Evolutionary conservation across 2,113 vertebrate genomes (phyloP), one percentile per base, ranked within the genome.

Genomic region (Coregonus clupeaformis): DNA sequence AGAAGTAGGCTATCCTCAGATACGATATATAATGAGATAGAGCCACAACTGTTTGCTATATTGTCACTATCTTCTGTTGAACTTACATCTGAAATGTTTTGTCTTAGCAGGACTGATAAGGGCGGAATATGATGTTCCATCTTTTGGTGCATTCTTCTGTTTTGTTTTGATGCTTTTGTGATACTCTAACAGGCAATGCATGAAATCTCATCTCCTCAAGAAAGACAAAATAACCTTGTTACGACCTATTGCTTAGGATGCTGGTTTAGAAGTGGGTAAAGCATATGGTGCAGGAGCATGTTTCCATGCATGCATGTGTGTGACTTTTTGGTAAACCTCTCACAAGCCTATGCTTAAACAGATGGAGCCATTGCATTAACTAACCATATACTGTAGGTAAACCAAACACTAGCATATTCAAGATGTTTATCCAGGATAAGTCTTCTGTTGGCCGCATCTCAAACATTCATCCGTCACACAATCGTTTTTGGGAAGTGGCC

Each of bases 341-440:
- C 36, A 81, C 75, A 82, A 74, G 74, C 52, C 76, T 71, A 71
- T 60, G 75, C 77, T 69, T 73, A 80, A 30, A 81, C 75, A 74
- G 75, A 72, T 20, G 71, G 24, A 12, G 60, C 45, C 20, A 13
- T 36, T 32, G n/a, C 27, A n/a, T 74, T 77, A 73, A 71, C 47
- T 13, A 9, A 47, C 45, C 7, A 75, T 78, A 62, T n/a, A n/a
- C n/a, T n/a, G n/a, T 73, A 84, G 84, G 83, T 89, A 83, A 86
- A 82, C 74, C 67, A 78, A 60, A 14, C 64, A 5, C 5, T 36
- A 59, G 18, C 75, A 80, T 76, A 71, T 83, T 86, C 78, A 42
- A 86, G 73, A 82, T 71, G 72, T 69, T 84, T 86, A 90, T 89
- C 85, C 77, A 49, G 76, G 76, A 73, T 83, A 80, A 87, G 2